Evolutionary conservation across 2,888 invertebrate genomes (phyloP).

Genomic region (Drosophila greeni): DNA sequence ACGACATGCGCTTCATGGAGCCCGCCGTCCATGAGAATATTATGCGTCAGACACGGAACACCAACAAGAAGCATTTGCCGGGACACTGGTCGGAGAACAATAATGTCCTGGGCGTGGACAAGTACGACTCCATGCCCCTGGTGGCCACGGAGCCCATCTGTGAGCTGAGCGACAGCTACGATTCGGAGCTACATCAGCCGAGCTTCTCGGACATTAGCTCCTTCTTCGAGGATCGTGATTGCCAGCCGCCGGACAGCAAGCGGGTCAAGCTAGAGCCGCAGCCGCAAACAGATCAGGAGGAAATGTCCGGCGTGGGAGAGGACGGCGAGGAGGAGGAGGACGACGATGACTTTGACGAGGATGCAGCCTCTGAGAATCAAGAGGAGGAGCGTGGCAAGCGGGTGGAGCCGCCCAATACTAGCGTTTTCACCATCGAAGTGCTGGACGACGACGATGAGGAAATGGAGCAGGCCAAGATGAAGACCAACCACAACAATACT

Average conservation of each 20-base stretch:
- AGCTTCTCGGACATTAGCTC: conserved; percentile 71
- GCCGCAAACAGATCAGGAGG: conserved; percentile 21
- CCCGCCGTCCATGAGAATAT: conserved; percentile 72
- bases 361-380: conserved; percentile 63
- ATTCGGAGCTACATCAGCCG: conserved; percentile 68
- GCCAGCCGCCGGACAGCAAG: conserved; percentile 46
- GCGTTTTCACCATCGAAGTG: conserved; percentile 66
- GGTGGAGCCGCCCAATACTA: conserved; percentile 39
- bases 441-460: conserved; percentile 71
- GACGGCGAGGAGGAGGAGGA: conserved; percentile 62
- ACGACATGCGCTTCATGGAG: conserved; percentile 74
- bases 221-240: conserved; percentile 64
- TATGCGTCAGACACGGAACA: conserved; percentile 61
- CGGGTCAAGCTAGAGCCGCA: conserved; percentile 58
- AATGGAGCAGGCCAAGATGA: conserved; percentile 36
- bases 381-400: conserved; percentile 45
- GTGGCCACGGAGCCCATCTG: conserved; percentile 60
- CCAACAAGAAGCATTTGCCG: conserved; percentile 51
- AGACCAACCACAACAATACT: conserved; percentile 10
- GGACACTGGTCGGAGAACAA: conserved; percentile 62
- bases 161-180: conserved; percentile 62
- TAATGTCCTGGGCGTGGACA: conserved; percentile 46
- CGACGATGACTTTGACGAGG: conserved; percentile 68
- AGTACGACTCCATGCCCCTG: conserved; percentile 48
- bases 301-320: conserved; percentile 35